A percentile compares a stretch with the other conserved stretches of the same genome.
Conservation (phyloP, 2,113 vertebrate genomes). For the Ctenodactylus gundi region DNA sequence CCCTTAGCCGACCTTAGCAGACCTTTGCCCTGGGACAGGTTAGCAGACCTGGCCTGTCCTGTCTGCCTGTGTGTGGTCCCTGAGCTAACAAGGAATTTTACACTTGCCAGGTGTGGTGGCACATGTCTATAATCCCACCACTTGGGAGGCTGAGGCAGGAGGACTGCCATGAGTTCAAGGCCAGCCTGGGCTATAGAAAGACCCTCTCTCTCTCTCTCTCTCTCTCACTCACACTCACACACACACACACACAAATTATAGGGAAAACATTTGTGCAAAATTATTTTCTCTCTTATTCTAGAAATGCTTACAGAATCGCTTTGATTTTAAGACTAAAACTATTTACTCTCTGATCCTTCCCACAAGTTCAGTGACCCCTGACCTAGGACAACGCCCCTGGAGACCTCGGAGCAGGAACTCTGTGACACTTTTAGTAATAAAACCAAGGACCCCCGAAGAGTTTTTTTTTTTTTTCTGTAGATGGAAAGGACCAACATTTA, state of each 20-base stretch:
- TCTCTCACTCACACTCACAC: too few species aligned
- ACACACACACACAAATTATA: too few species aligned
- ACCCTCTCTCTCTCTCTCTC: too few species aligned
- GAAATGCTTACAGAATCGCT: background rate
- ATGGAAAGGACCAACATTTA: background rate
- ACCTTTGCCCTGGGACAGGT: background rate
- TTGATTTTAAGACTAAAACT: background rate
- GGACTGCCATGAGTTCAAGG: too few species aligned
- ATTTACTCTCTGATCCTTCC: background rate
- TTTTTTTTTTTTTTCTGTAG: background rate
- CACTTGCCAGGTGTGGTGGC: too few species aligned
- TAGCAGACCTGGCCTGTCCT: too few species aligned
- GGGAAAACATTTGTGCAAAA: background rate
- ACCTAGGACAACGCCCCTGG: background rate
- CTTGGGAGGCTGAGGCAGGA: too few species aligned
- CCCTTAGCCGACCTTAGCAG: background rate
- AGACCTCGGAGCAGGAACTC: background rate
- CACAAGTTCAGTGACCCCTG: background rate
- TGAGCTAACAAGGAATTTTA: background rate
- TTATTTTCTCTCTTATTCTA: background rate
- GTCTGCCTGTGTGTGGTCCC: rapidly evolving
- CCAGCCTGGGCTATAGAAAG: too few species aligned
- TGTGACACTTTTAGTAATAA: background rate
- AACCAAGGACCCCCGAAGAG: background rate
- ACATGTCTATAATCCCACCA: too few species aligned